A percentile compares a stretch with the other conserved stretches of the same genome.
Evolutionary conservation across 2,113 vertebrate species (phyloP).

Genomic region (Thalassoma bifasciatum): DNA sequence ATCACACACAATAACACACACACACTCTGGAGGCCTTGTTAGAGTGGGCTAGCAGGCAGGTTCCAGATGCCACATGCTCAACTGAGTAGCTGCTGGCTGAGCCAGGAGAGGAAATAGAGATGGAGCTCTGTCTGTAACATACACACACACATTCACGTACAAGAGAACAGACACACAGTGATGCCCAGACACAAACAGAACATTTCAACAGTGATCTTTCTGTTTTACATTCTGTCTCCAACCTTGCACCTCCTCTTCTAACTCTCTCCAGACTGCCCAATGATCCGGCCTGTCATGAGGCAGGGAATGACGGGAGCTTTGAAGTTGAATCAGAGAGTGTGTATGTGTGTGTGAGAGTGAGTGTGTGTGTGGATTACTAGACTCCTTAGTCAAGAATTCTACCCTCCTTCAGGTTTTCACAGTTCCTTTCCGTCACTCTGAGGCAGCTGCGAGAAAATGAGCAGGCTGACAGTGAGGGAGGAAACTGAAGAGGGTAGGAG

Average conservation of each 20-base stretch:
- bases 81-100: conserved; percentile 29
- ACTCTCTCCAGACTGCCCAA: conserved; percentile 14
- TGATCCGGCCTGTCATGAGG: conserved; percentile 49
- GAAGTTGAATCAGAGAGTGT: conserved; percentile 30
- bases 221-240: conserved; percentile 35
- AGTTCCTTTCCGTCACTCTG: conserved; percentile 43
- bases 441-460: conserved; percentile 35
- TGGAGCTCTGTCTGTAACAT: not conserved
- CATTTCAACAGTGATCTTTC: conserved; percentile 21
- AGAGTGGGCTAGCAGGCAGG: conserved; percentile 41
- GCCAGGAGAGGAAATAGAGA: conserved; percentile 46
- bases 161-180: conserved; percentile 1
- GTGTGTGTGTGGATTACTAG: conserved; percentile 12
- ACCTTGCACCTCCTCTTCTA: conserved; percentile 26
- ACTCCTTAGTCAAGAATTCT: conserved; percentile 42
- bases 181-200: conserved; percentile 16
- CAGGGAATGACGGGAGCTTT: conserved; percentile 56
- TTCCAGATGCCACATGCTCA: conserved; percentile 61
- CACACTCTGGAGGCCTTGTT: conserved; percentile 52
- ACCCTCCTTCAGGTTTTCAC: conserved; percentile 51
- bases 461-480: conserved; percentile 35
- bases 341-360: not conserved
- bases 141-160: conserved; percentile 13
- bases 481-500: conserved; percentile 8
- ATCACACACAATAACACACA: conserved; percentile 8